Base-by-base conservation (phyloP, 2,113 vertebrate species). In the Cichladusa arquata region DNA sequence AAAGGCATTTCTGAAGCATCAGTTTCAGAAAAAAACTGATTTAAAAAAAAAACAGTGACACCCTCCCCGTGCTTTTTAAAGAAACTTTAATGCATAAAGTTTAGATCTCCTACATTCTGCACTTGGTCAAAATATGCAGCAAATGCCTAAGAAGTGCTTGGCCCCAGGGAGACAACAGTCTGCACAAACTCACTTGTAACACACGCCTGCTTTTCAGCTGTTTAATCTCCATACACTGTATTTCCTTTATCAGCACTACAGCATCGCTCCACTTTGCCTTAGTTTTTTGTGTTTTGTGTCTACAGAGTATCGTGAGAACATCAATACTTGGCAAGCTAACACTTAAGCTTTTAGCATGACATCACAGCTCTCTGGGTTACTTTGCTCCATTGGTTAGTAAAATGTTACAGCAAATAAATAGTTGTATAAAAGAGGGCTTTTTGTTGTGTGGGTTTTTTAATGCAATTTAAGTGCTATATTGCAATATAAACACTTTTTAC, bases 261-360 rank as follows among this genome's bases (percentile, higher is more conserved):
- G 85, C 72, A 86, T 79, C 28, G 6, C 60, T 93, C 56, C 85
- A 60, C 88, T 86, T 88, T 74, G 85, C 48, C 81, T 84, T 22
- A 51, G 62, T 44, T 88, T 95, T 91, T n/a, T 88, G 79, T 80
- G 92, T 69, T 91, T n/a, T 88, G 79, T 80, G 92, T 69, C 88
- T 88, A 62, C n/a, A 78, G 72, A 90, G 64, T 84, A 90, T 86
- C 65, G 53, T 97, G 96, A 93, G 94, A 96, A 96, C 86, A 76
- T 79, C 90, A 93, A 71, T 50, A 81, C 53, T 95, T 97, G 94
- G 95, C 95, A 96, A 65, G 14, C 51, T 56, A 77, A 88, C 62
- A 47, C 64, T 82, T 91, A 71, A 33, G 86, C 47, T 90, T 94
- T 94, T 42, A 95, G 80, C 76, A 69, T 60, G 80, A 95, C 69